Evolutionary conservation across 2,888 invertebrate species (phyloP).

Genomic region (Platynereis dumerilii): DNA sequence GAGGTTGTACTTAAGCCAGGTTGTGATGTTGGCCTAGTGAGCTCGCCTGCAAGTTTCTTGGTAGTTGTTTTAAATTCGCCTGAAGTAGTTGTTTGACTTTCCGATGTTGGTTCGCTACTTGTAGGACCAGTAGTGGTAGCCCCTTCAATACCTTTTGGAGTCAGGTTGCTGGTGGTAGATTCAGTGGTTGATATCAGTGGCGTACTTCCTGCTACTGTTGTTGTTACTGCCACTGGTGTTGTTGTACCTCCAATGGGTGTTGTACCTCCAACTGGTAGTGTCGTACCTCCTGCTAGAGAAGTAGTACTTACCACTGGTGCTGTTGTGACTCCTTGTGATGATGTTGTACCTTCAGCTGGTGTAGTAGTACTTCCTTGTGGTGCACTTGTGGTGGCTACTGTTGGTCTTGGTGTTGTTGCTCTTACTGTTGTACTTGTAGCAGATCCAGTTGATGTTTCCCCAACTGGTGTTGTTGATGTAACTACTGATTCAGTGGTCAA

Average conservation of each 20-base stretch:
- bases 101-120: neutral
- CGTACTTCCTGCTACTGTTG: neutral
- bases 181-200: neutral
- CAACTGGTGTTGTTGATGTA: neutral
- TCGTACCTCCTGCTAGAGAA: neutral
- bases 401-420: neutral
- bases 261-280: neutral
- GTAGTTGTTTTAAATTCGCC: neutral
- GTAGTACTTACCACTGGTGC: neutral
- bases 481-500: neutral
- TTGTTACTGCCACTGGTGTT: neutral
- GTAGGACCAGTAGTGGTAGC: neutral
- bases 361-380: neutral
- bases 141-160: too few species aligned
- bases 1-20: too few species aligned
- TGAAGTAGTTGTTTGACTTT: neutral
- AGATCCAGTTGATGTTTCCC: neutral
- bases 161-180: too few species aligned
- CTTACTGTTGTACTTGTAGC: neutral
- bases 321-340: neutral
- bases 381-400: neutral
- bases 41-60: neutral
- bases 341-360: neutral
- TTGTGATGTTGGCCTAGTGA: neutral
- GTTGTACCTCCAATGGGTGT: neutral